These are phyloP conservation scores for Ambastaia sidthimunki DNA, from an alignment of 2,797 vertebrate species.

Conservation along the genomic window DNA sequence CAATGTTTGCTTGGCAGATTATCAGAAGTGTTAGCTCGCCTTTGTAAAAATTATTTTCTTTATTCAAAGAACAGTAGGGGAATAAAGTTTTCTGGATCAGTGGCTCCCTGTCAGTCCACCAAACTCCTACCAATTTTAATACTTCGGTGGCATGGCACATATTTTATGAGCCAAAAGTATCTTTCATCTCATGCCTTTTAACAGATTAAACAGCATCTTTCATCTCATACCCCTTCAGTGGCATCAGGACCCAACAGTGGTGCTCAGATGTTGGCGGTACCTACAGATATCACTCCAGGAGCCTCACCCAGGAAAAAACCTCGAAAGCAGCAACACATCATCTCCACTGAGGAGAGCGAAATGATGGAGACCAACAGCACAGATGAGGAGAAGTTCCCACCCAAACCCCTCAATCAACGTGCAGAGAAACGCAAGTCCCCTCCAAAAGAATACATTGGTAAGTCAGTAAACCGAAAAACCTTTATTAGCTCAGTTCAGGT, in stretches of 20 bases:
- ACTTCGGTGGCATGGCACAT: background rate
- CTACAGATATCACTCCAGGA: conserved; percentile 88
- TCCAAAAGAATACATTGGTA: conserved; percentile 96
- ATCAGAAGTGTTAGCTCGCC: background rate
- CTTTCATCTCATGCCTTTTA: background rate
- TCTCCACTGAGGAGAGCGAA: conserved; percentile 97
- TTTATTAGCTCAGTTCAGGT: no score
- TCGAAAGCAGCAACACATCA: conserved; percentile 96
- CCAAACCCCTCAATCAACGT: conserved; percentile 85
- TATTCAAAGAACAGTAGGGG: background rate
- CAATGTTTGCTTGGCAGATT: background rate
- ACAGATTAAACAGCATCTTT: background rate
- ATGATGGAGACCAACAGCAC: conserved; percentile 99
- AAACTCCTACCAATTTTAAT: background rate
- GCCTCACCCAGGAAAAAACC: conserved; percentile 98
- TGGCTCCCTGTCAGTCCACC: no score
- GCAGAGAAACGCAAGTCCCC: conserved; percentile 93
- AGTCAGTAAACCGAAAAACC: conserved; percentile 23
- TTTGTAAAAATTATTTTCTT: background rate
- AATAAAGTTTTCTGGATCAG: background rate
- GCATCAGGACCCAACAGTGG: conserved; percentile 49
- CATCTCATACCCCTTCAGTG: conserved; percentile 8
- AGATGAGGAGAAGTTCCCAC: conserved; percentile 89
- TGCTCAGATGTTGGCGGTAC: conserved; percentile 79
- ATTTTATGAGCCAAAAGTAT: background rate